These are phyloP conservation scores for Cerastis rubricosa DNA, from an alignment of 2,888 invertebrate species.

Conservation along the genomic window DNA sequence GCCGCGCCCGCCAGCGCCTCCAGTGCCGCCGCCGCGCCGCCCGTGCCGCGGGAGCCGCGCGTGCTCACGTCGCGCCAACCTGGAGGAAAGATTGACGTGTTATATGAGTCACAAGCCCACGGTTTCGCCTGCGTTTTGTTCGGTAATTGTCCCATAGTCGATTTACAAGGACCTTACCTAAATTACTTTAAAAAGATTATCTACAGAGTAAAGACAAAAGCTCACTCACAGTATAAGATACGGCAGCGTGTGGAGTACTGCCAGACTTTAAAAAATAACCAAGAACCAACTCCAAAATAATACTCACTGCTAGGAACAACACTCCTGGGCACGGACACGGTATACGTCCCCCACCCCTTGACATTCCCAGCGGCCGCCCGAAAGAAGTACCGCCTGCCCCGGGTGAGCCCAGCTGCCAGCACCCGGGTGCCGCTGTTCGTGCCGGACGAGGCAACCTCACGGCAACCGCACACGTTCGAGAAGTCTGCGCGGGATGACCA, in stretches of 20 bases:
- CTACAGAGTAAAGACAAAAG: neutral
- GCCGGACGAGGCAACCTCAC: slow-evolving; percentile 91
- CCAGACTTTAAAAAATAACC: neutral
- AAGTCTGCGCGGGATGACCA: slow-evolving; percentile 98
- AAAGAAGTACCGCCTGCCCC: slow-evolving; percentile 97
- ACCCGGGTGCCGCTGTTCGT: slow-evolving; percentile 86
- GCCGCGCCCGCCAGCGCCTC: slow-evolving; percentile 92
- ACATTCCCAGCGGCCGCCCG: slow-evolving; percentile 98
- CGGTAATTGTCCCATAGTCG: too few species aligned
- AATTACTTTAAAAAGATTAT: neutral
- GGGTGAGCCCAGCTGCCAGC: slow-evolving; percentile 93
- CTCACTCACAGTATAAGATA: too few species aligned
- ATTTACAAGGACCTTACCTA: too few species aligned
- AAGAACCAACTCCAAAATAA: neutral
- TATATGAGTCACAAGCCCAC: too few species aligned
- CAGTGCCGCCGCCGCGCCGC: slow-evolving; percentile 93
- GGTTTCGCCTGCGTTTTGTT: too few species aligned
- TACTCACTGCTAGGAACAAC: slow-evolving; percentile 97
- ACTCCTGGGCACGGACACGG: slow-evolving; percentile 94
- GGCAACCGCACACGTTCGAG: slow-evolving; percentile 94
- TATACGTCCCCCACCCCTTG: slow-evolving; percentile 96
- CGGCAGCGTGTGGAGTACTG: too few species aligned
- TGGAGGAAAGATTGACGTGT: slow-evolving; percentile 72
- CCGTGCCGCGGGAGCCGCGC: slow-evolving; percentile 90
- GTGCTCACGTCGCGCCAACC: slow-evolving; percentile 97